Percentiles rank a stretch among this genome's conserved stretches.
phyloP scores from a whole-genome alignment of 1,140 invertebrate genomes.

The Listronotus bonariensis region DNA sequence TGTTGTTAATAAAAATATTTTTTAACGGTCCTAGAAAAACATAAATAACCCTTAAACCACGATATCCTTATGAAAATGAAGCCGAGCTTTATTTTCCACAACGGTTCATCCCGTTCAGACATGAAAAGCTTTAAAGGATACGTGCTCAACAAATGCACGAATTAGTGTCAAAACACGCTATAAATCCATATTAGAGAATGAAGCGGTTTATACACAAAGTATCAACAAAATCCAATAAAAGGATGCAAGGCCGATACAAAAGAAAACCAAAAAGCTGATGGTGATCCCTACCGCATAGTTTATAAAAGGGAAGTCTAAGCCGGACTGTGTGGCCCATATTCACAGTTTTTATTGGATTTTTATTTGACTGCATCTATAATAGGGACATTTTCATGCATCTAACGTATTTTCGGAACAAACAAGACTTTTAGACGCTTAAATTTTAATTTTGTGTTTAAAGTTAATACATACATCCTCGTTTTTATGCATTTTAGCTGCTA shows the following conservation, averaged over 20 bases:
- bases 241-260: slow-evolving; percentile 36
- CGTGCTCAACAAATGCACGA: slow-evolving; percentile 38
- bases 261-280: slow-evolving; percentile 35
- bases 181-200: slow-evolving; percentile 48
- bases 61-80: slow-evolving; percentile 11
- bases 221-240: slow-evolving; percentile 48
- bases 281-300: slow-evolving; percentile 12
- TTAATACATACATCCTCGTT: too few species aligned
- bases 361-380: too few species aligned
- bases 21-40: too few species aligned
- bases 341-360: too few species aligned
- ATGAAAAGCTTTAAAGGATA: slow-evolving; percentile 8
- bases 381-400: too few species aligned
- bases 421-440: too few species aligned
- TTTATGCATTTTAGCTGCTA: too few species aligned
- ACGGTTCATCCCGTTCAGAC: slow-evolving; percentile 8
- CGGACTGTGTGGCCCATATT: too few species aligned
- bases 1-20: too few species aligned
- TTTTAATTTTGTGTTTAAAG: too few species aligned
- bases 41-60: neutral
- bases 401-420: too few species aligned
- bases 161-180: slow-evolving; percentile 48
- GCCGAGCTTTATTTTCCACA: slow-evolving; percentile 2
- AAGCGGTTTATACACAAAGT: slow-evolving; percentile 41
- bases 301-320: neutral